Evolutionary conservation across 2,888 invertebrate genomes (phyloP).

Genomic region (Ashinkailepas kermadecensis): DNA sequence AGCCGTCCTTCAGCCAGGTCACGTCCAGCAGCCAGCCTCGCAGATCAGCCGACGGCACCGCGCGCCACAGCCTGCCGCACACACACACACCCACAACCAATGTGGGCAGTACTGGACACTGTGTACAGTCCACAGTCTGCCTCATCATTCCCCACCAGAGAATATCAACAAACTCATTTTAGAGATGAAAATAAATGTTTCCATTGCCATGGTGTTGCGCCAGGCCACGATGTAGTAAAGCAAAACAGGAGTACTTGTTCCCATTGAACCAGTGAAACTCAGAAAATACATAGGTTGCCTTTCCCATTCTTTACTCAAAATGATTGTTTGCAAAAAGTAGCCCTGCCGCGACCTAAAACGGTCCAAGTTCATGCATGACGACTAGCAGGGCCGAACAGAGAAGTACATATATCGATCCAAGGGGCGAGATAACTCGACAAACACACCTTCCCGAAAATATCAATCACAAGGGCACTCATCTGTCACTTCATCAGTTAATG

Average conservation of each 20-base stretch:
- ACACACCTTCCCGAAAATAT: neutral
- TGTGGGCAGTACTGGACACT: too few species aligned
- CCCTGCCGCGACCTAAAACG: too few species aligned
- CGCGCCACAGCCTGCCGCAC: neutral
- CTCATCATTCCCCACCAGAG: neutral
- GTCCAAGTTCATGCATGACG: too few species aligned
- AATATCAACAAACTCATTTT: neutral
- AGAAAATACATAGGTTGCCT: too few species aligned
- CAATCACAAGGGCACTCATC: neutral
- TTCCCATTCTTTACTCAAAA: too few species aligned
- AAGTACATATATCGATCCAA: neutral
- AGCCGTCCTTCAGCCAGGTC: neutral
- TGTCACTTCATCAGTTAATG: neutral
- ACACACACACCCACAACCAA: neutral
- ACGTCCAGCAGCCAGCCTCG: conserved; percentile 5
- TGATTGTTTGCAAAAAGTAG: too few species aligned
- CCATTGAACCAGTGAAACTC: too few species aligned
- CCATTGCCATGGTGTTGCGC: too few species aligned
- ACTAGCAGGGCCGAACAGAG: neutral
- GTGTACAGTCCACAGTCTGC: neutral
- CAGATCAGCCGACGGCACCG: neutral
- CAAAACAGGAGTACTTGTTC: too few species aligned
- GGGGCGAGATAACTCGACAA: rapidly evolving
- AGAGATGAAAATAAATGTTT: neutral
- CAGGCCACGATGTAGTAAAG: too few species aligned